A percentile compares a stretch with the other conserved stretches of the same genome.
phyloP scores from a whole-genome alignment of 2,888 invertebrate species.

The Hoplodrina blanda region DNA sequence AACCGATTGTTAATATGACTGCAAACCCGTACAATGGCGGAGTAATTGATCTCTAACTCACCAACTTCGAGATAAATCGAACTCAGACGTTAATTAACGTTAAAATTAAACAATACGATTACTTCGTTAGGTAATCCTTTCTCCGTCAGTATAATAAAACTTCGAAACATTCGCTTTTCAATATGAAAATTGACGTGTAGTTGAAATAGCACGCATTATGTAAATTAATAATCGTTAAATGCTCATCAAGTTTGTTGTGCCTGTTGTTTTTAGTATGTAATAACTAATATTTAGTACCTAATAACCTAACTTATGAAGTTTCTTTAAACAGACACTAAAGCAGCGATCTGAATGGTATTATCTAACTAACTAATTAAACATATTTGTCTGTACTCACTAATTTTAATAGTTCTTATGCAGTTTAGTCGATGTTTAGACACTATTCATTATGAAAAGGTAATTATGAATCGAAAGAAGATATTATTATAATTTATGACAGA shows the following conservation, averaged over 20 bases:
- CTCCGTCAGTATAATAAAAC: constrained; percentile 36
- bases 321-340: constrained; percentile 8
- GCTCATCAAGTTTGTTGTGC: constrained; percentile 17
- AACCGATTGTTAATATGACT: constrained; percentile 48
- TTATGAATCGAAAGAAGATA: constrained; percentile 17
- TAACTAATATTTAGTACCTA: constrained; percentile 9
- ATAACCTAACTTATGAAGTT: constrained; percentile 24
- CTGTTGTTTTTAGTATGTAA: constrained; percentile 19
- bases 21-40: constrained; percentile 31
- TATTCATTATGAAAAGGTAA: constrained; percentile 9
- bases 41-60: constrained; percentile 49
- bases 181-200: constrained; percentile 39
- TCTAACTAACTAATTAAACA: constrained; percentile 28
- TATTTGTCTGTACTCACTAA: constrained; percentile 32
- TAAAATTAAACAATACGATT: constrained; percentile 54
- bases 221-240: constrained; percentile 34
- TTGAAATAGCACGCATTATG: constrained; percentile 40
- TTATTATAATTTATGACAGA: constrained; percentile 14
- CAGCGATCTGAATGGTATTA: constrained; percentile 21
- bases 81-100: constrained; percentile 53
- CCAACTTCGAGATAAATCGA: constrained; percentile 37
- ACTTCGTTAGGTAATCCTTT: constrained; percentile 51
- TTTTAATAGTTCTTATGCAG: constrained; percentile 31
- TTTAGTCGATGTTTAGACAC: constrained; percentile 9
- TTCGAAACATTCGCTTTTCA: constrained; percentile 38